Evolutionary conservation across 2,888 invertebrate genomes (phyloP).

Genomic region (Catocala sponsa): DNA sequence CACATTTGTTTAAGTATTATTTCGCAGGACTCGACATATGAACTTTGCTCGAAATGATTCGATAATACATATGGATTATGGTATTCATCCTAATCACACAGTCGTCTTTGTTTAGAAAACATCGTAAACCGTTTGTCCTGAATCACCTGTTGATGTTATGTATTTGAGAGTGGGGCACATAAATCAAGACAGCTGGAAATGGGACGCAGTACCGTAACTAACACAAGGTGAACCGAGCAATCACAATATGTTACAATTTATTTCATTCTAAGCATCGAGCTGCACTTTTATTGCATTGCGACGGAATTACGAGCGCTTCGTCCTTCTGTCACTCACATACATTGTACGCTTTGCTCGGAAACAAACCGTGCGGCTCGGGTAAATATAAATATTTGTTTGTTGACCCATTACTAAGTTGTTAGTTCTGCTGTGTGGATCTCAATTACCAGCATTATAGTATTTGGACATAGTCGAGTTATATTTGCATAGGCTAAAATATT

Average conservation of each 20-base stretch:
- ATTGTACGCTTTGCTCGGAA: conserved; percentile 24
- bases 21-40: too few relatives aligned
- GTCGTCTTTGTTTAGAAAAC: conserved; percentile 38
- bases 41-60: too few relatives aligned
- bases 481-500: neutral
- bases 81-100: conserved; percentile 26
- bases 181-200: conserved; percentile 69
- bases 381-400: conserved; percentile 37
- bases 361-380: conserved; percentile 15
- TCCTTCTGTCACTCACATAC: conserved; percentile 42
- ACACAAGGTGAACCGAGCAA: conserved; percentile 63
- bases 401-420: conserved; percentile 1
- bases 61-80: conserved; percentile 14
- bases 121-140: conserved; percentile 51
- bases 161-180: conserved; percentile 64
- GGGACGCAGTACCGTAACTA: conserved; percentile 66
- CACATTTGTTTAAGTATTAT: too few relatives aligned
- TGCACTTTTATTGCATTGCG: conserved; percentile 51
- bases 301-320: conserved; percentile 32
- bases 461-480: neutral
- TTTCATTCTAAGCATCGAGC: conserved; percentile 43
- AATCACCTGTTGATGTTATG: conserved; percentile 62
- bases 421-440: neutral
- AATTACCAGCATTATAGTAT: neutral
- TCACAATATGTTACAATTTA: conserved; percentile 52